Evolutionary conservation across 1,140 invertebrate species (phyloP).

Genomic region (Cataglyphis hispanica): DNA sequence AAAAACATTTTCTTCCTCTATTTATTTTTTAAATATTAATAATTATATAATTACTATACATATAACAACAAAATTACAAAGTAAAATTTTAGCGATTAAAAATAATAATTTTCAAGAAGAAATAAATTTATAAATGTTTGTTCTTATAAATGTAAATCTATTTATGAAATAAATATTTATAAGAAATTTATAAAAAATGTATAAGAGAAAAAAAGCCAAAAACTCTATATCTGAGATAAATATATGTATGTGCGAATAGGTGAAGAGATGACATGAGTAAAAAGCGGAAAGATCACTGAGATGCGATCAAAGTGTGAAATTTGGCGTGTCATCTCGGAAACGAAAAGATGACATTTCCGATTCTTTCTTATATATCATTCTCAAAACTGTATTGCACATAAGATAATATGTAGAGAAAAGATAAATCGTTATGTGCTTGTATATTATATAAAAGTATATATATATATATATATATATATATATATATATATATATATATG

Average conservation of each 20-base stretch:
- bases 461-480: not conserved
- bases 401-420: not conserved
- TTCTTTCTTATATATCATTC: not conserved
- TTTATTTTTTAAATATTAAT: conserved; percentile 1
- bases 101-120: not conserved
- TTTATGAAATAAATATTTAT: not conserved
- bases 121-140: not conserved
- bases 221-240: not conserved
- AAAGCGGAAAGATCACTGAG: not conserved
- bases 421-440: not conserved
- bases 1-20: not conserved
- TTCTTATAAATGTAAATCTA: not conserved
- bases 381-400: not conserved
- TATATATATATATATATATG: not conserved
- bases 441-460: not conserved
- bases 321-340: not conserved
- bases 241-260: not conserved
- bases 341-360: not conserved
- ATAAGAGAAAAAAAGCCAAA: not conserved
- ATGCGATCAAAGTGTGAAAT: not conserved
- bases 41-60: not conserved
- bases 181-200: not conserved
- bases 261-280: not conserved
- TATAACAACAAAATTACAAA: not conserved
- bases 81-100: not conserved